Evolutionary conservation across 37 sponge, comb jelly and placozoan genomes (phyloP).

Genomic region (Aplysina aerophoba): DNA sequence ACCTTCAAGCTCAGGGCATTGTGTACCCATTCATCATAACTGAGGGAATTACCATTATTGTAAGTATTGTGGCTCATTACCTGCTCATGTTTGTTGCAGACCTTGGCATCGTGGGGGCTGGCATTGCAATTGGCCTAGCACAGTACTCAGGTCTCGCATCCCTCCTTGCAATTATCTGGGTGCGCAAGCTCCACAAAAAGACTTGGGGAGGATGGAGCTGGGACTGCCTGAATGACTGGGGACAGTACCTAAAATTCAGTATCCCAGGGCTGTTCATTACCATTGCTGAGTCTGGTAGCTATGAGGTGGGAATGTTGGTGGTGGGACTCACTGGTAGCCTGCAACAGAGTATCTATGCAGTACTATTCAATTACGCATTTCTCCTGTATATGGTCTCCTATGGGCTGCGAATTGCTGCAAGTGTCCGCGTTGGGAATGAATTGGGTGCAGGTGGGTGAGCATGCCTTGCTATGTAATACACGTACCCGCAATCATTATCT

Average conservation of each 20-base stretch:
- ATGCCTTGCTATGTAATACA: neutral
- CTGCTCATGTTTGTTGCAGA: constrained; percentile 3
- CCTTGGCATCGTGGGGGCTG: constrained; percentile 31
- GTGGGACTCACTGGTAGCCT: constrained; percentile 29
- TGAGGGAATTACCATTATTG: neutral
- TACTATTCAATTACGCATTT: constrained; percentile 17
- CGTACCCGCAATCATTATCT: too few species aligned
- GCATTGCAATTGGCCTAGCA: constrained; percentile 19
- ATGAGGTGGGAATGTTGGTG: constrained; percentile 53
- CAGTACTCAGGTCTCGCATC: neutral
- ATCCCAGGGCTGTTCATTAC: constrained; percentile 58
- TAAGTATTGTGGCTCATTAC: neutral
- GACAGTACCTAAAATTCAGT: constrained; percentile 30
- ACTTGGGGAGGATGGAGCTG: constrained; percentile 35
- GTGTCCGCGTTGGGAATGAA: constrained; percentile 62
- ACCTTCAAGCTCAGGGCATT: constrained; percentile 46
- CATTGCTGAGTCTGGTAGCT: constrained; percentile 45
- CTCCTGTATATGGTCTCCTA: constrained; percentile 51
- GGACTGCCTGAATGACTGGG: constrained; percentile 24
- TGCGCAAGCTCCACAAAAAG: constrained; percentile 9
- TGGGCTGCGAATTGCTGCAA: constrained; percentile 34
- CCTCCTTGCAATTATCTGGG: constrained; percentile 25
- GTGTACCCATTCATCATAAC: constrained; percentile 6
- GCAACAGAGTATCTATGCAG: constrained; percentile 45
- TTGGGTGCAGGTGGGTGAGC: constrained; percentile 52